Base-by-base conservation (phyloP, 2,113 vertebrate species). In the Catharus minimus region DNA sequence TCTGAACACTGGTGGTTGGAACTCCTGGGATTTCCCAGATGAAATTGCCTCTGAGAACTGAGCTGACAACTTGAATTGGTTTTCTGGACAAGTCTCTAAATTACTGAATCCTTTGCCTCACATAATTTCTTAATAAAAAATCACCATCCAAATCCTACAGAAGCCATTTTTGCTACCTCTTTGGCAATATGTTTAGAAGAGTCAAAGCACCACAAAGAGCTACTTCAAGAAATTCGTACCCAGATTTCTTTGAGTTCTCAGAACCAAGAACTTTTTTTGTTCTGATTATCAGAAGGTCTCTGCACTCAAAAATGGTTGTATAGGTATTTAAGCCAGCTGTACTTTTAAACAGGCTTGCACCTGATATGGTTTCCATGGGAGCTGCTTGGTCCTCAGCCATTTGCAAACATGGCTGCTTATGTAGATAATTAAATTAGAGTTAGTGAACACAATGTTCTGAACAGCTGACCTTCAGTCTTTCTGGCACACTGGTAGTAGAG, bases 391-490 rank as follows among this genome's bases (percentile, higher is more conserved):
- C 75, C 93, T 91, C 33, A 58, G 60, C 82, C 79, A 88, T 82
- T 94, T 86, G 67, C 82, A 94, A 93, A 89, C 85, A 85, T 76
- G 89, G 84, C 82, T 87, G 65, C 91, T 92, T 76, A 58, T 69
- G 78, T 84, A 89, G 93, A 82, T 89, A 94, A 94, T 93, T 92
- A 91, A 92, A 93, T 92, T 66, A 93, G 62, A 68, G 33, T 61
- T 82, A 68, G 61, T 73, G 86, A 93, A 83, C 83, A 75, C 62
- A 30, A 55, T 41, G 39, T 90, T 82, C 69, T 65, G 83, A 79
- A 87, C 82, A 72, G 62, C 62, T 73, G 88, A 93, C 88, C 92
- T 88, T 90, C 0, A 0, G 41, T 88, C 66, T 66, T 79, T 72
- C 77, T 81, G 86, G 50, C 23, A 58, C 12, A 16, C 38, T 15